A percentile compares a stretch with the other conserved stretches of the same genome.
phyloP scores from a whole-genome alignment of 2,888 invertebrate species.

The Zygothrica quintamaculata region DNA sequence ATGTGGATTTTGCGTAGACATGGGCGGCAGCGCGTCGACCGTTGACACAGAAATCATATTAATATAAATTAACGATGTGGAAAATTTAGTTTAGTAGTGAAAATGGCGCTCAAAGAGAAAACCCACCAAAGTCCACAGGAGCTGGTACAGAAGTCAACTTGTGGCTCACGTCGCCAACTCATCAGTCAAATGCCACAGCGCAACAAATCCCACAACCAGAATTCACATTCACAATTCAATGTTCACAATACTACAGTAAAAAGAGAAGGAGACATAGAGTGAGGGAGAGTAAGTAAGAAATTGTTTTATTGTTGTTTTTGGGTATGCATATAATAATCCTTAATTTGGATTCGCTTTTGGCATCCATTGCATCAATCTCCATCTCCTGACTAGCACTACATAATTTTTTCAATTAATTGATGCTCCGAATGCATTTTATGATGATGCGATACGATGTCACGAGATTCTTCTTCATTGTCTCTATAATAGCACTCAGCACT shows the following conservation, averaged over 20 bases:
- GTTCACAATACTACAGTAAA: no score
- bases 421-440: slow-evolving; percentile 40
- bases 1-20: slow-evolving; percentile 45
- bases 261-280: no score
- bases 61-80: slow-evolving; percentile 85
- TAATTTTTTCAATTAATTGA: slow-evolving; percentile 67
- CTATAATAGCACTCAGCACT: slow-evolving; percentile 21
- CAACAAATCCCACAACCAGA: slow-evolving; percentile 62
- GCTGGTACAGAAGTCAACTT: slow-evolving; percentile 39
- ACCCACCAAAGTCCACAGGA: slow-evolving; percentile 39
- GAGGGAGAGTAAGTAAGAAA: slow-evolving; percentile 57
- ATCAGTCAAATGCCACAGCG: slow-evolving; percentile 73
- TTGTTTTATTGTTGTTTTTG: slow-evolving; percentile 61
- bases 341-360: slow-evolving; percentile 44
- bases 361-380: slow-evolving; percentile 64
- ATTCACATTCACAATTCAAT: no score
- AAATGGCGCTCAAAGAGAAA: slow-evolving; percentile 70
- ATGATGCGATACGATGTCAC: slow-evolving; percentile 3
- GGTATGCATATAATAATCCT: slow-evolving; percentile 18
- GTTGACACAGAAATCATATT: slow-evolving; percentile 83
- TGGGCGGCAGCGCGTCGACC: slow-evolving; percentile 61
- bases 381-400: slow-evolving; percentile 28
- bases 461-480: slow-evolving; percentile 5
- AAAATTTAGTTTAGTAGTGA: slow-evolving; percentile 85
- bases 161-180: slow-evolving; percentile 71